Evolutionary conservation across 2,888 invertebrate genomes (phyloP).

Genomic region (Dynastes maya): DNA sequence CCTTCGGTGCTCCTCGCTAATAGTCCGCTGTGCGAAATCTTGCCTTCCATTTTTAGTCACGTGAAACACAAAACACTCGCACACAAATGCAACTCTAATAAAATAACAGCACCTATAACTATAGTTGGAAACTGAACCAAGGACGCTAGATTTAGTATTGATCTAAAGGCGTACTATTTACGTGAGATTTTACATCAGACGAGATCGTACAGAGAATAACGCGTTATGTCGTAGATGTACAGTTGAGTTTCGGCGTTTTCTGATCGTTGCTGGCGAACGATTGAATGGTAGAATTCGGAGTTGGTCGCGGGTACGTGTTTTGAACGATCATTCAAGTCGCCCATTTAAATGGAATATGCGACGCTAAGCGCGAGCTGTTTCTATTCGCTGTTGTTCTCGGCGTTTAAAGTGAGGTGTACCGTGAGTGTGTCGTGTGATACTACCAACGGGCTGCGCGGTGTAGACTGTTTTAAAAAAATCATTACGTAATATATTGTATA

Average conservation of each 20-base stretch:
- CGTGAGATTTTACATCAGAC: not conserved
- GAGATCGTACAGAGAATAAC: too few species aligned
- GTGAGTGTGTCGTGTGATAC: not conserved
- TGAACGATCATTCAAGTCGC: constrained; percentile 34
- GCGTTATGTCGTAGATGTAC: not conserved
- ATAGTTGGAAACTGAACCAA: too few species aligned
- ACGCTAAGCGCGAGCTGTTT: not conserved
- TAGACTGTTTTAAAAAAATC: constrained; percentile 37
- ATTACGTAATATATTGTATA: constrained; percentile 30
- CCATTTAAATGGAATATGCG: constrained; percentile 3
- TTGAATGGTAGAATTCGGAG: too few species aligned
- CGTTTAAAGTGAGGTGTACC: not conserved
- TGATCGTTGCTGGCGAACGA: not conserved
- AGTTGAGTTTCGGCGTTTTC: not conserved
- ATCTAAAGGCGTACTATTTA: not conserved
- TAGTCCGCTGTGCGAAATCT: constrained; percentile 81
- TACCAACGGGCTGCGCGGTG: not conserved
- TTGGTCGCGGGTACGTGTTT: constrained; percentile 4
- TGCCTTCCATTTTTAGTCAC: constrained; percentile 60
- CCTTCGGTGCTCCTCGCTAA: constrained; percentile 94
- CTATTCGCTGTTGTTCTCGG: constrained; percentile 9
- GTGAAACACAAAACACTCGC: not conserved
- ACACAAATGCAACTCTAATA: not conserved
- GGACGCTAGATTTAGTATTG: not conserved
- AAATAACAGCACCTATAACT: too few species aligned